Evolutionary conservation across 2,888 invertebrate genomes (phyloP).

Genomic region (Linnaemya tessellans): DNA sequence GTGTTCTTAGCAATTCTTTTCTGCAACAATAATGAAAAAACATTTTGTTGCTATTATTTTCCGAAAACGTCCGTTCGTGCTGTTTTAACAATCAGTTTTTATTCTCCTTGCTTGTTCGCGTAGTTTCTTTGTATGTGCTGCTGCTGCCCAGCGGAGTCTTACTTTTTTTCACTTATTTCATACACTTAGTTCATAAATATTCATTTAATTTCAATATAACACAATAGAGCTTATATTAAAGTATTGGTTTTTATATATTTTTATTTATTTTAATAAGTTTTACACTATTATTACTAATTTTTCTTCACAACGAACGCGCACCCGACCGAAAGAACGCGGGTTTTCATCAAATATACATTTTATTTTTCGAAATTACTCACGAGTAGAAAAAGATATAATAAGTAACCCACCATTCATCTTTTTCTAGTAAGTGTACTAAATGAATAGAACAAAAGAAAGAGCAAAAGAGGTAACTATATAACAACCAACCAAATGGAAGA

Average conservation of each 20-base stretch:
- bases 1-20: constrained; percentile 44
- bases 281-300: constrained; percentile 80
- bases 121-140: constrained; percentile 73
- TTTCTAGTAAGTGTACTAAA: constrained; percentile 71
- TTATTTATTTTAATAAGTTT: constrained; percentile 77
- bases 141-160: constrained; percentile 79
- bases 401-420: constrained; percentile 49
- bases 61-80: constrained; percentile 56
- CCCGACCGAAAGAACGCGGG: constrained; percentile 81
- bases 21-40: constrained; percentile 36
- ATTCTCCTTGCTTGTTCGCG: constrained; percentile 68
- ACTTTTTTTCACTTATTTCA: constrained; percentile 79
- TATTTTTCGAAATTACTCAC: constrained; percentile 80
- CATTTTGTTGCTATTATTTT: constrained; percentile 63
- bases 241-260: constrained; percentile 76
- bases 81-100: constrained; percentile 55
- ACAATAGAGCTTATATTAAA: constrained; percentile 74
- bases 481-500: constrained; percentile 27
- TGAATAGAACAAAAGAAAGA: constrained; percentile 27
- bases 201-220: constrained; percentile 73
- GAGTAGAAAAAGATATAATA: constrained; percentile 71
- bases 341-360: constrained; percentile 82
- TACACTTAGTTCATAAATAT: constrained; percentile 74
- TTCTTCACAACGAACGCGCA: constrained; percentile 79
- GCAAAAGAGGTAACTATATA: constrained; percentile 71